Conservation (phyloP, 2,888 invertebrate genomes). For the Apotomis turbidana region DNA sequence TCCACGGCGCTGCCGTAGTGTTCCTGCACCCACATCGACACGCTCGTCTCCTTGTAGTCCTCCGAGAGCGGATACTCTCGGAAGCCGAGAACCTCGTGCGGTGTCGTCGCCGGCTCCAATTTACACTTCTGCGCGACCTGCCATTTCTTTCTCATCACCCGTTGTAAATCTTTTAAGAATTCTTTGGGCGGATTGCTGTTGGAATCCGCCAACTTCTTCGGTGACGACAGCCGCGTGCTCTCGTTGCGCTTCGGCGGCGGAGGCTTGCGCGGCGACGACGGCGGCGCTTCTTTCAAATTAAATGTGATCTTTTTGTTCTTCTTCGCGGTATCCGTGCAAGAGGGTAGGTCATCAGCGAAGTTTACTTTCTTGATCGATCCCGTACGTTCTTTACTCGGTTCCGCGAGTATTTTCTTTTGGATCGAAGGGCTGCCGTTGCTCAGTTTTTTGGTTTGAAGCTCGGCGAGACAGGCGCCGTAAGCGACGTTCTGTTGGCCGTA, state of each 20-base stretch:
- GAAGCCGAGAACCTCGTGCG: constrained; percentile 95
- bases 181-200: constrained; percentile 90
- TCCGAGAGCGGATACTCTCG: constrained; percentile 90
- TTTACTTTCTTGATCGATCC: constrained; percentile 82
- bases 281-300: constrained; percentile 80
- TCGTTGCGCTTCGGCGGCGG: constrained; percentile 91
- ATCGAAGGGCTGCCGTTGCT: constrained; percentile 68
- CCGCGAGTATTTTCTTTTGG: constrained; percentile 68
- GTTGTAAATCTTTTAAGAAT: constrained; percentile 93
- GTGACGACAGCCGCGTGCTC: constrained; percentile 88
- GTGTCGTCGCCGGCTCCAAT: constrained; percentile 93
- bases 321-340: constrained; percentile 78
- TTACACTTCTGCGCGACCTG: constrained; percentile 97
- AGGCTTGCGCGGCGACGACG: constrained; percentile 87
- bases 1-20: constrained; percentile 87
- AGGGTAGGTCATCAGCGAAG: constrained; percentile 84
- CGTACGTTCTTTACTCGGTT: constrained; percentile 73
- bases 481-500: constrained; percentile 68
- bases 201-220: constrained; percentile 89
- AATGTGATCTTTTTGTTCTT: constrained; percentile 87
- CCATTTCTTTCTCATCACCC: constrained; percentile 97
- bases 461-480: constrained; percentile 82
- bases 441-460: constrained; percentile 81
- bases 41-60: constrained; percentile 91
- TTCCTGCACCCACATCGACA: constrained; percentile 95